These are phyloP conservation scores for Embiotoca jacksoni DNA, from an alignment of 2,113 vertebrate genomes.

Conservation along the genomic window DNA sequence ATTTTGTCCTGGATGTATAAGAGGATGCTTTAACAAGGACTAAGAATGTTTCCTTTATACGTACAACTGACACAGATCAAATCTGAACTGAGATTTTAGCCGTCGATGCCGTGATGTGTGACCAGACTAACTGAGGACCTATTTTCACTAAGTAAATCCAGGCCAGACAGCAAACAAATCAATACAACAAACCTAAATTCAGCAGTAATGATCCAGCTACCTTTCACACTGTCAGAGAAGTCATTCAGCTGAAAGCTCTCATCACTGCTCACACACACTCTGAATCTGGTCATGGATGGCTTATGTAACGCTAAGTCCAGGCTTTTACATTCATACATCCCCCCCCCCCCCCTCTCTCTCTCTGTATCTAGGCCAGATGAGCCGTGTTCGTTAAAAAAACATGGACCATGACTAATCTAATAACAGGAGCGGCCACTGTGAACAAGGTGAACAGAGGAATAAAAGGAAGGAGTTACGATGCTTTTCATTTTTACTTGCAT, in stretches of 20 bases:
- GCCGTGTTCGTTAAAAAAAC: conserved; percentile 53
- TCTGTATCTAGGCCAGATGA: conserved; percentile 60
- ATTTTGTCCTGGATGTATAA: conserved; percentile 1
- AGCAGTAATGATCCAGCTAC: conserved; percentile 7
- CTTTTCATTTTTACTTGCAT: conserved; percentile 7
- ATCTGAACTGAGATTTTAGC: neutral
- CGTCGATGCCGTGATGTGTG: conserved; percentile 9
- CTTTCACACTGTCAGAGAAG: conserved; percentile 28
- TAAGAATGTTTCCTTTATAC: neutral
- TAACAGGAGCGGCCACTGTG: conserved; percentile 27
- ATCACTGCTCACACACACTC: conserved; percentile 6
- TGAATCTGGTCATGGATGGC: conserved; percentile 44
- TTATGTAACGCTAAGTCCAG: conserved; percentile 71
- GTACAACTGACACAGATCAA: conserved; percentile 15
- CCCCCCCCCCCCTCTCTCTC: neutral
- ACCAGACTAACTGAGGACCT: conserved; percentile 39
- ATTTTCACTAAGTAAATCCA: conserved; percentile 51
- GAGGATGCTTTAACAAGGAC: no score
- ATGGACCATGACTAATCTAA: conserved; percentile 62
- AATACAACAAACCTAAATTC: conserved; percentile 60
- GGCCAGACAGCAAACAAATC: conserved; percentile 54
- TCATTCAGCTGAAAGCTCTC: conserved; percentile 45
- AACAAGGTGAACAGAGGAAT: conserved; percentile 27
- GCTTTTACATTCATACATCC: conserved; percentile 50
- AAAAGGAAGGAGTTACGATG: neutral